Base-by-base conservation (phyloP, 2,888 invertebrate genomes). In the Cremastobaeus sp. region DNA sequence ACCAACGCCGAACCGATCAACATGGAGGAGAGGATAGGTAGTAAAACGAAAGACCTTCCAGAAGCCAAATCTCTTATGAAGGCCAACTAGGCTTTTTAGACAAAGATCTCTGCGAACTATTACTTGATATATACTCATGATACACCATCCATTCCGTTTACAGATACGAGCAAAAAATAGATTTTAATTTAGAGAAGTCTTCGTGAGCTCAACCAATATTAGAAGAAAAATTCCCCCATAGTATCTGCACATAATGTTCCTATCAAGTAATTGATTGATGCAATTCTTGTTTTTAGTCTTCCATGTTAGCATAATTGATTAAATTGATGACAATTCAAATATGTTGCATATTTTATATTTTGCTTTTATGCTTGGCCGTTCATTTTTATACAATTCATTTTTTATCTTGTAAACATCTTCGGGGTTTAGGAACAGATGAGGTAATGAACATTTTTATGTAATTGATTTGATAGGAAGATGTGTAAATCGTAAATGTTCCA, bases 41-140 rank as follows among this genome's bases (percentile, higher is more conserved):
- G 8, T 39, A 6, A 35, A 32, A 1, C 1, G 1, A 74, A 59
- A 50, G 59, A 50, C 8, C 57, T 47, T 32, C 50, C 28, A 5
- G 76, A 68, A 39, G 37, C 37, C 3, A 69, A 69, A n/a, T 62
- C 75, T 12, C 34, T 73, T 32, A 73, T 77, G 73, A 45, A 37
- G 60, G 62, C 57, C 45, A 34, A 37, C 0, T 20, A 71, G 20
- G 25, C 25, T 25, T 41, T 25, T 34, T 39, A 0, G 45, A 17
- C 3, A 32, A 18, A 39, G 64, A 68, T 68, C 62, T 64, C 73
- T 41, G 34, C 47, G 21, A 8, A 14, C 47, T 30, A 12, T 48
- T 57, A 28, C 14, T 35, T 28, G 15, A 41, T 47, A 55, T 55
- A 57, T 37, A n/a, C n/a, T 47, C 54, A 41, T 21, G 12, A 21